Evolutionary conservation across 37 sponge, comb jelly and placozoan species (phyloP).

Genomic region (Chondrosia reniformis): DNA sequence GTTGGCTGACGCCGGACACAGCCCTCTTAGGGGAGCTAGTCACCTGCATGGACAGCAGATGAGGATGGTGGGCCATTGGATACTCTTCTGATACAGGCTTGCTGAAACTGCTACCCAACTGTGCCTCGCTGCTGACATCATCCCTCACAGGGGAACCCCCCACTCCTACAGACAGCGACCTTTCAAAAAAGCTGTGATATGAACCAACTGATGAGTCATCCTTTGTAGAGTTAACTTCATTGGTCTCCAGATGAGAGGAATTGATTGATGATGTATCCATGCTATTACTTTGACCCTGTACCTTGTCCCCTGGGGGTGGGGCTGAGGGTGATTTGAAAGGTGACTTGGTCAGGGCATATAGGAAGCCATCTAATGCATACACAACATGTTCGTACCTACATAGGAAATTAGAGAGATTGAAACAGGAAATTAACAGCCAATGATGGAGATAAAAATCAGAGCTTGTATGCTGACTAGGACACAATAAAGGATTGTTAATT

Average conservation of each 20-base stretch:
- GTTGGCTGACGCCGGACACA: no score
- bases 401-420: neutral
- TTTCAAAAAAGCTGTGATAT: constrained; percentile 3
- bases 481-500: no score
- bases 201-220: neutral
- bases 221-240: neutral
- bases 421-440: neutral
- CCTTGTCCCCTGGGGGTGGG: neutral
- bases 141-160: neutral
- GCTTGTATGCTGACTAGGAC: neutral
- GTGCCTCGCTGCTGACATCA: no score
- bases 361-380: constrained; percentile 64
- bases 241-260: neutral
- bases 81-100: constrained; percentile 44
- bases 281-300: neutral
- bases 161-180: constrained; percentile 6
- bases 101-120: constrained; percentile 1
- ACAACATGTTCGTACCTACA: constrained; percentile 84
- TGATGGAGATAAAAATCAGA: neutral
- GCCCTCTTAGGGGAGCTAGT: no score
- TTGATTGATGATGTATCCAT: neutral
- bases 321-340: neutral
- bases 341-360: constrained; percentile 68
- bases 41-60: constrained; percentile 57
- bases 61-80: constrained; percentile 78